These are phyloP conservation scores for Echeneis naucrates DNA, from an alignment of 2,797 vertebrate genomes.

Conservation along the genomic window DNA sequence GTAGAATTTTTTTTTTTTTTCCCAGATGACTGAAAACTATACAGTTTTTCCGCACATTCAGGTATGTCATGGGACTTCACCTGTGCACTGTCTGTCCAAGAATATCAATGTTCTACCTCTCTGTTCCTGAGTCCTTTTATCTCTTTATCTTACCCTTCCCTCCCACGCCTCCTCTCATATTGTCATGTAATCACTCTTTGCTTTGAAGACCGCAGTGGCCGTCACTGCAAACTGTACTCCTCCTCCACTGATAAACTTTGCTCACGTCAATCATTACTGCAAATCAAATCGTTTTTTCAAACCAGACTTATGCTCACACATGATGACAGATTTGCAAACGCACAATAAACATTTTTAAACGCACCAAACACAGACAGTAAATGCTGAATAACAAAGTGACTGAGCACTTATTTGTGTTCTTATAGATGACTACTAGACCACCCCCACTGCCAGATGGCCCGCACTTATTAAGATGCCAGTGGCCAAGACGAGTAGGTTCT, in stretches of 20 bases:
- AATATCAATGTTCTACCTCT: neutral
- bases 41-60: neutral
- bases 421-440: slow-evolving; percentile 48
- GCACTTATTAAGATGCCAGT: slow-evolving; percentile 45
- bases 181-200: neutral
- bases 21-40: neutral
- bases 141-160: neutral
- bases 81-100: neutral
- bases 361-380: slow-evolving; percentile 8
- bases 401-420: slow-evolving; percentile 27
- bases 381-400: slow-evolving; percentile 14
- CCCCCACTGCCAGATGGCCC: slow-evolving; percentile 69
- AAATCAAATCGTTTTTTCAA: neutral
- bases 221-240: neutral
- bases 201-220: neutral
- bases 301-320: neutral
- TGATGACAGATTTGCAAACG: neutral
- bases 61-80: neutral
- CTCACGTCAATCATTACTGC: neutral
- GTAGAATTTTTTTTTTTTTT: neutral
- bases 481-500: slow-evolving; percentile 57
- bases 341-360: neutral
- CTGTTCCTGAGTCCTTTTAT: neutral
- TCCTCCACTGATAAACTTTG: neutral
- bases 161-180: neutral